Percentiles rank a stretch among this genome's conserved stretches.
Conservation (phyloP, 2,888 invertebrate genomes). For the Zonitis immaculata region DNA sequence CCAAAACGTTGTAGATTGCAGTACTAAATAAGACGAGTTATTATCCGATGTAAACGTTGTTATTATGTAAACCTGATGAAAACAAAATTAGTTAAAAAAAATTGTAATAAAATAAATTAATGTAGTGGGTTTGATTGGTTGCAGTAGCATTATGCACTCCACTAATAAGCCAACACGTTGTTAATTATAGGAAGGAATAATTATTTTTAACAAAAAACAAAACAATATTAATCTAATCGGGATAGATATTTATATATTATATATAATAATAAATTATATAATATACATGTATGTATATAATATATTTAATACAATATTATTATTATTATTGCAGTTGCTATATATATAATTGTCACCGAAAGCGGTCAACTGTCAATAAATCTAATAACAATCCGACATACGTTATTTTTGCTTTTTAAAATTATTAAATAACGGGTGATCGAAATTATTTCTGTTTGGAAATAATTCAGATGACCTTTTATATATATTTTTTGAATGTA, state of each 20-base stretch:
- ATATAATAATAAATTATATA: constrained; percentile 16
- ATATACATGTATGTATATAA: constrained; percentile 28
- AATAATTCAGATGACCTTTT: no score
- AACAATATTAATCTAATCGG: constrained; percentile 43
- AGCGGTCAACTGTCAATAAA: constrained; percentile 26
- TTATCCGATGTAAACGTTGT: constrained; percentile 1
- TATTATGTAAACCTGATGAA: constrained; percentile 11
- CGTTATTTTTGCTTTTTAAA: no score
- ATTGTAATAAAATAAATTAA: no score
- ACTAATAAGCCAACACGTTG: constrained; percentile 37
- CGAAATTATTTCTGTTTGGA: background rate
- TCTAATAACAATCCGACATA: no score
- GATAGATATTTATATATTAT: constrained; percentile 44
- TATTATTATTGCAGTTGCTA: constrained; percentile 37
- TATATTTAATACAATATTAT: background rate
- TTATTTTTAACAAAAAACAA: constrained; percentile 41
- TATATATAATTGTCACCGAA: constrained; percentile 32
- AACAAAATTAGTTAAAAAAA: no score
- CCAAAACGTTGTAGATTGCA: no score
- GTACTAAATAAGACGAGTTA: no score
- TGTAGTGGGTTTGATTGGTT: constrained; percentile 34
- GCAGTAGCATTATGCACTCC: constrained; percentile 43
- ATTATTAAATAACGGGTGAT: constrained; percentile 22
- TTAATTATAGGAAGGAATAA: constrained; percentile 44
- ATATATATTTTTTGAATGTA: no score